Evolutionary conservation across 2,113 vertebrate genomes (phyloP).

Genomic region (Toxostoma redivivum): DNA sequence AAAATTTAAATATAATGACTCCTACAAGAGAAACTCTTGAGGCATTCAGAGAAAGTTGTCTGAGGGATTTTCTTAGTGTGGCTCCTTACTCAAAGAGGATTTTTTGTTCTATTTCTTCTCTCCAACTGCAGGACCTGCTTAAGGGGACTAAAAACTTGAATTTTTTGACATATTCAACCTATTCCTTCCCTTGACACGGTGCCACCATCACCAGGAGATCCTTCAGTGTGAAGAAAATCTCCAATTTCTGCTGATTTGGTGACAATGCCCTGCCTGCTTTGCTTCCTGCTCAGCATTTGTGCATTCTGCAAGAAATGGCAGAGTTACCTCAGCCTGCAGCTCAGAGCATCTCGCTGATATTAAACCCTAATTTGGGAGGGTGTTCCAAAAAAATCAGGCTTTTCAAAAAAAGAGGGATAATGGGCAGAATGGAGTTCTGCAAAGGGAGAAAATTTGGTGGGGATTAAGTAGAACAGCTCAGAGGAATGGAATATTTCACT

Average conservation of each 20-base stretch:
- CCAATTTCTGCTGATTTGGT: neutral
- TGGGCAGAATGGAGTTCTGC: neutral
- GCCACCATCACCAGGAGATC: fast-evolving
- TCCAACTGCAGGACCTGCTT: neutral
- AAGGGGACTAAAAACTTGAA: neutral
- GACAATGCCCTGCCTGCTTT: neutral
- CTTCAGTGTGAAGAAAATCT: neutral
- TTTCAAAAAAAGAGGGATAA: neutral
- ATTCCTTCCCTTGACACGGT: neutral
- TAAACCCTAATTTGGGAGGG: neutral
- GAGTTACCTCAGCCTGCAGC: neutral
- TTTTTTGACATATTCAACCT: neutral
- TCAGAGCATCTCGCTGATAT: neutral
- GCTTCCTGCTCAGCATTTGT: neutral
- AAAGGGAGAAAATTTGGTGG: neutral
- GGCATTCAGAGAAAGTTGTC: neutral
- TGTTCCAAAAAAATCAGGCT: neutral
- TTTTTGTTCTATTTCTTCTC: neutral
- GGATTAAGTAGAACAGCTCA: neutral
- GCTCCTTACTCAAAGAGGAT: neutral
- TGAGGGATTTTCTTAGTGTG: neutral
- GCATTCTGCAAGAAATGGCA: neutral
- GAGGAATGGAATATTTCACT: neutral
- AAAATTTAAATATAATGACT: neutral
- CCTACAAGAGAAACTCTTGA: neutral